phyloP scores from a whole-genome alignment of 2,888 invertebrate species.

The Standfussiana lucernea region DNA sequence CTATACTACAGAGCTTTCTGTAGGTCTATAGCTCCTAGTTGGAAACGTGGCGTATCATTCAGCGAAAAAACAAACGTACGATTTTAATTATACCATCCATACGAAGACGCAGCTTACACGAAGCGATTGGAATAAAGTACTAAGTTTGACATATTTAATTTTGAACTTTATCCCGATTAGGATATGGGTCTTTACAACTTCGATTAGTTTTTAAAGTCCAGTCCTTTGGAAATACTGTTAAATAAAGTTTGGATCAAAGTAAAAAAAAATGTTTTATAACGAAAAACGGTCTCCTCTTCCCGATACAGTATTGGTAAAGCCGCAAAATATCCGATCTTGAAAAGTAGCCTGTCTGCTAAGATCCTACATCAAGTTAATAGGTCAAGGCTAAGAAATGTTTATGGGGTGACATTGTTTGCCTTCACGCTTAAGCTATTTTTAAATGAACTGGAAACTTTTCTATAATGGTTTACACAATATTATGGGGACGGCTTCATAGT shows the following conservation, averaged over 20 bases:
- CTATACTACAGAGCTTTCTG: no score
- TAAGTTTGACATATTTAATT: not conserved
- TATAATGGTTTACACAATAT: slow-evolving; percentile 6
- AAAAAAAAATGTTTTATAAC: not conserved
- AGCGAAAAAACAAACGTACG: no score
- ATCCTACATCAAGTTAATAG: slow-evolving; percentile 10
- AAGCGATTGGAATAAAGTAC: not conserved
- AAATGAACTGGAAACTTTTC: slow-evolving; percentile 48
- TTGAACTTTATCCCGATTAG: not conserved
- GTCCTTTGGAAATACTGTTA: not conserved
- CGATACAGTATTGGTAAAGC: not conserved
- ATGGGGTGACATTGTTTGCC: slow-evolving; percentile 31
- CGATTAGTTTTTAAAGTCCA: not conserved
- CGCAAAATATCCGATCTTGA: not conserved
- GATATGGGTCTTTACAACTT: not conserved
- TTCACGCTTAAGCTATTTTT: slow-evolving; percentile 20
- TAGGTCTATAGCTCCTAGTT: not conserved
- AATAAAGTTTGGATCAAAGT: not conserved
- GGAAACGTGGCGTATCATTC: not conserved
- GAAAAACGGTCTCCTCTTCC: not conserved
- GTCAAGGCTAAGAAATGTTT: slow-evolving; percentile 40
- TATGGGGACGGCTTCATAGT: not conserved
- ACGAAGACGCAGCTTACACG: no score
- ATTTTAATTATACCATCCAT: not conserved
- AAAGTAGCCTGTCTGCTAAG: not conserved